Evolutionary conservation across 2,888 invertebrate species (phyloP), one percentile per base, ranked within the genome.

Genomic region (Phorcus lineatus): DNA sequence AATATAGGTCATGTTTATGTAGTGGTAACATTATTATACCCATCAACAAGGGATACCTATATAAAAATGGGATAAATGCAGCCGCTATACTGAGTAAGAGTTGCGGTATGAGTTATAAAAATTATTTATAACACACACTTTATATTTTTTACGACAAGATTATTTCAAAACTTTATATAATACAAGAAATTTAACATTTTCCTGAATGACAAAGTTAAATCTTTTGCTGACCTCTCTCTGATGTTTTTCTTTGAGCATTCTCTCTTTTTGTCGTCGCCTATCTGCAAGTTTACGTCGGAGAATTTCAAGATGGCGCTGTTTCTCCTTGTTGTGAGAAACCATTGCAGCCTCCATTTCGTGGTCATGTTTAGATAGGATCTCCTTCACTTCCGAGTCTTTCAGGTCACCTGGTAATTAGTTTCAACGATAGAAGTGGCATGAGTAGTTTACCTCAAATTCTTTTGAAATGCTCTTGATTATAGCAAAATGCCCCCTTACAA

Each of bases 241-340:
- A 74, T 92, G 92, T 84, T 91, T 91, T 28, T 89, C 87, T 77
- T 86, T 83, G 7, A 92, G 86, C 28, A 86, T 85, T 19, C 82
- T 85, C 74, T 90, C 89, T 52, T 86, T 83, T n/a, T 88, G 84
- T 62, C 86, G 82, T 1, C 92, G 84, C 79, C 89, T 87, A 70
- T 90, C 90, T 3, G 89, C 90, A 74, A 92, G 86, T 81, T 89
- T 90, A 17, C 85, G 82, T 24, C 88, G 82, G 19, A 92, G 85
- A 19, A 88, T 88, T 11, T 86, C 86, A 19, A 87, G 80, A 82
- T 91, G 90, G 77, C 87, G 76, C 7, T 88, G 82, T 54, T 88
- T 85, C n/a, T 86, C 84, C 16, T 78, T 75, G 74, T 86, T 85
- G 74, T 88, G 88, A 77, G 89, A 86, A 52, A 76, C 83, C 81